Percentiles rank a stretch among this genome's conserved stretches.
Evolutionary conservation across 2,797 vertebrate species (phyloP).

Genomic region (Margarornis squamiger): DNA sequence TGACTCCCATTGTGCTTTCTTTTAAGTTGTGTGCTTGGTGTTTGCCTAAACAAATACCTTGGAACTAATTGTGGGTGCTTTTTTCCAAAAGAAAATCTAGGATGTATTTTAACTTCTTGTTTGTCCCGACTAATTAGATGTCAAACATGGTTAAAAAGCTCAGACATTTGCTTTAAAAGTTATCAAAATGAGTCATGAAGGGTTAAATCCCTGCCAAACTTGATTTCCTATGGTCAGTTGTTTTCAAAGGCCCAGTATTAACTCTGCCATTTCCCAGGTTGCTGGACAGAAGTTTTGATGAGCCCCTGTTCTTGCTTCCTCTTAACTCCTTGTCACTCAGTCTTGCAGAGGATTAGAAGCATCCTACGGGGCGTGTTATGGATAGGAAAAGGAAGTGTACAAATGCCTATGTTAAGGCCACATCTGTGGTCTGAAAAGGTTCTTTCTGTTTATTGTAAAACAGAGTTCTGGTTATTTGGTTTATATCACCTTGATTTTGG

Average conservation of each 20-base stretch:
- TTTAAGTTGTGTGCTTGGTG: constrained; percentile 12
- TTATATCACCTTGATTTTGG: constrained; percentile 66
- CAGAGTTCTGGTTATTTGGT: constrained; percentile 64
- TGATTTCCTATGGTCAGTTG: constrained; percentile 82
- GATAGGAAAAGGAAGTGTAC: constrained; percentile 5
- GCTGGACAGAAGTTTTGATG: constrained; percentile 65
- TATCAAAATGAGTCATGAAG: constrained; percentile 71
- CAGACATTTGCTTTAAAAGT: constrained; percentile 64
- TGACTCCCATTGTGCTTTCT: constrained; percentile 12
- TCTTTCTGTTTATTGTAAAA: constrained; percentile 67
- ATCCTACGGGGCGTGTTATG: neutral
- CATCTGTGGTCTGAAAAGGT: constrained; percentile 18
- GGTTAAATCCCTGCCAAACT: constrained; percentile 80
- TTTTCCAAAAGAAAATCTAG: constrained; percentile 60
- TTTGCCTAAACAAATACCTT: constrained; percentile 54
- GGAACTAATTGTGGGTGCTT: constrained; percentile 47
- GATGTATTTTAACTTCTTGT: constrained; percentile 51
- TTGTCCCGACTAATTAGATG: constrained; percentile 71
- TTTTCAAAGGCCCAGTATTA: constrained; percentile 75
- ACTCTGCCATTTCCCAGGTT: constrained; percentile 72
- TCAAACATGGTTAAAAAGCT: constrained; percentile 74
- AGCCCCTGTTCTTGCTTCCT: constrained; percentile 45
- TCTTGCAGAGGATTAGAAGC: constrained; percentile 43
- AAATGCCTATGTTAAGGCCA: neutral
- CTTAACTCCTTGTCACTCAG: constrained; percentile 37